Evolutionary conservation across 2,113 vertebrate species (phyloP), one percentile per base, ranked within the genome.

Genomic region (Chrysochloris asiatica): DNA sequence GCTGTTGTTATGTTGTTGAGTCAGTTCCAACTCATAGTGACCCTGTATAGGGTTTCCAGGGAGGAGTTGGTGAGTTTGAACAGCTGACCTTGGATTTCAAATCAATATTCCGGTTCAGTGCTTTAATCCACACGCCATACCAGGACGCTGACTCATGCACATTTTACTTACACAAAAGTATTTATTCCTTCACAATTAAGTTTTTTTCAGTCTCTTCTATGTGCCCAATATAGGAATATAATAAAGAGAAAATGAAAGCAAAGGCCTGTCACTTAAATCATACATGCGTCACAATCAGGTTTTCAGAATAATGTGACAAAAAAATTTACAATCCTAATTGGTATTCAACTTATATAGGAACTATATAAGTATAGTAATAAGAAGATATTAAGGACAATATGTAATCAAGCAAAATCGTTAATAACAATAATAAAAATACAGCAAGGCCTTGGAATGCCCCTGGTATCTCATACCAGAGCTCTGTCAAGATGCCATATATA

Each of bases 81-180:
- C n/a, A n/a, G n/a, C n/a, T n/a, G n/a, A n/a, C n/a, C n/a, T n/a
- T n/a, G n/a, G n/a, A n/a, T n/a, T n/a, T n/a, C n/a, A n/a, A n/a
- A n/a, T n/a, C n/a, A n/a, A n/a, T n/a, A n/a, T n/a, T n/a, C n/a
- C n/a, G n/a, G n/a, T n/a, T n/a, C n/a, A n/a, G n/a, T n/a, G n/a
- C n/a, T n/a, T n/a, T n/a, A n/a, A n/a, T n/a, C n/a, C n/a, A n/a
- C n/a, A n/a, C n/a, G n/a, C n/a, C n/a, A n/a, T n/a, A n/a, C n/a
- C n/a, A 75, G 38, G 19, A 0, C 1, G 12, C 38, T 2, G 4
- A 1, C 41, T 7, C 3, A n/a, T n/a, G n/a, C n/a, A n/a, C n/a
- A n/a, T n/a, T n/a, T n/a, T n/a, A 11, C 0, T 1, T 3, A 19
- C 89, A 67, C 21, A 3, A 7, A 41, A 13, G 3, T 4, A 14